Evolutionary conservation across 2,888 invertebrate species (phyloP), one percentile per base, ranked within the genome.

Genomic region (Pristionchus entomophagus): DNA sequence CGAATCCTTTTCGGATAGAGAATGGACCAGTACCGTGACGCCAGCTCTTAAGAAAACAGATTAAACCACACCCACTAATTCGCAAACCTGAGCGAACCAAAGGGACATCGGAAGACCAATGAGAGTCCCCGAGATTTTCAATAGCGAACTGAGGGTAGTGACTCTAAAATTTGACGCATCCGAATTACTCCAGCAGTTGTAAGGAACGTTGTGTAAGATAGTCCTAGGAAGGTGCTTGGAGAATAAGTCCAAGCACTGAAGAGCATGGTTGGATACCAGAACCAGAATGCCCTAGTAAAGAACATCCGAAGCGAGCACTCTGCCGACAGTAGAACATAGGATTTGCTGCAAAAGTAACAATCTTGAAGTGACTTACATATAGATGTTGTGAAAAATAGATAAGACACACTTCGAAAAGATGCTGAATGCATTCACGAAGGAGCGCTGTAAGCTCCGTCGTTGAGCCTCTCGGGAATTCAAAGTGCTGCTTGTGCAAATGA

Each of bases 51-150:
- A 51, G 51, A 51, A 51, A 5, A 51, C 19, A 6, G 17, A 6
- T 19, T 14, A 17, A 2, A 65, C 17, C 4, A 65, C 29, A 6
- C 5, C 6, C 2, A 35, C 0, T 26, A 10, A 38, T 29, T n/a
- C n/a, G n/a, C 65, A 22, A 38, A 69, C 65, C 65, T 69, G 65
- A 19, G 65, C 65, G 19, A 69, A 38, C 65, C 65, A 69, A 4
- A 69, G 22, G 10, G 38, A 22, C 32, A 19, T 17, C 17, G 62
- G 62, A 12, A 62, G 62, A 12, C 62, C 62, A 32, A 62, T 62
- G 2, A 19, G 17, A 0, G 65, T 38, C 2, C 65, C 65, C 0
- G 35, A 35, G 29, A 69, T 35, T 38, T 35, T 38, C 59, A 59
- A 26, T 32, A 59, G 3, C 14, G 59, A 59, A 29, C 32, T 59